phyloP scores from a whole-genome alignment of 2,113 vertebrate genomes.

The Illadopsis cleaveri region DNA sequence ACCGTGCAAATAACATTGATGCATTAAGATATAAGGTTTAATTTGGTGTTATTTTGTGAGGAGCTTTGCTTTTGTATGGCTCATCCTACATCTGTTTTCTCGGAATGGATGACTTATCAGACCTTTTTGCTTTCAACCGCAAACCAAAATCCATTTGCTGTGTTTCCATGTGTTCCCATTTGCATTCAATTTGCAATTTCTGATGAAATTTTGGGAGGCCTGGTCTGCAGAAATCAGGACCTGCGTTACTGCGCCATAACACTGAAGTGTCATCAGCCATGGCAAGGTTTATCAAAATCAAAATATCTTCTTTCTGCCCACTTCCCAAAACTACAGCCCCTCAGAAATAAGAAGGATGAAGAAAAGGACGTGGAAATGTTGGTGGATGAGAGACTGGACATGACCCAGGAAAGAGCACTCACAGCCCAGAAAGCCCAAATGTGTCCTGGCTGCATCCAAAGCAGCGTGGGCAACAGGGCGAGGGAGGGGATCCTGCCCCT shows the following conservation, averaged over 20 bases:
- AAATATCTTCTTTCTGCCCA: neutral
- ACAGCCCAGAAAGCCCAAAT: neutral
- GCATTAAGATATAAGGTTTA: neutral
- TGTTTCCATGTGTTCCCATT: neutral
- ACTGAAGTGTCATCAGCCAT: neutral
- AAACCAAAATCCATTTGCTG: neutral
- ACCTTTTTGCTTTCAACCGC: neutral
- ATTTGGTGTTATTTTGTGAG: neutral
- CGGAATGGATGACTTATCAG: neutral
- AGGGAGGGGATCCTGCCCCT: neutral
- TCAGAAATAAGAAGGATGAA: neutral
- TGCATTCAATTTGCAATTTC: neutral
- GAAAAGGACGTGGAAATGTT: neutral
- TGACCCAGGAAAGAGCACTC: neutral
- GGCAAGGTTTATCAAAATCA: neutral
- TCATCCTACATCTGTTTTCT: neutral
- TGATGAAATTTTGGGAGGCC: neutral
- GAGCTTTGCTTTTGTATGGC: neutral
- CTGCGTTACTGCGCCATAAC: neutral
- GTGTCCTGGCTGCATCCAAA: neutral
- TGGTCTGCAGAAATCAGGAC: neutral
- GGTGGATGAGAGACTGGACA: neutral
- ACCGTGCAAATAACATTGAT: neutral
- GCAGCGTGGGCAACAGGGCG: accelerated
- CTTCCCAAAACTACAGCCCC: neutral